These are phyloP conservation scores for Acrobasis consociella DNA, from an alignment of 2,888 invertebrate species.

Conservation along the genomic window DNA sequence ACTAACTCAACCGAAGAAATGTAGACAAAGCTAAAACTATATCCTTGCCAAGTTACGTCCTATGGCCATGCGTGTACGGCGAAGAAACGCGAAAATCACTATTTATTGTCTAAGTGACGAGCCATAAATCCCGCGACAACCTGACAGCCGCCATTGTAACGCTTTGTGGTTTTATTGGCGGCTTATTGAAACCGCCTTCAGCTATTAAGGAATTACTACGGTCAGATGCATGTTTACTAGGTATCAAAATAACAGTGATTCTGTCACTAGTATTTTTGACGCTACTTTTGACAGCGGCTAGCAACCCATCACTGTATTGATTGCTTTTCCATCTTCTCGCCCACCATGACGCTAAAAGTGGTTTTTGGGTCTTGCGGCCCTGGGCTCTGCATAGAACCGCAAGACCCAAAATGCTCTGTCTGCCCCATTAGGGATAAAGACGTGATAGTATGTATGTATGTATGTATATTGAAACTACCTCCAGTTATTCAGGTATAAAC, in stretches of 20 bases:
- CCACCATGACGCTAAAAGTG: no score
- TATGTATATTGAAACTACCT: no score
- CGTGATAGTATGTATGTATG: no score
- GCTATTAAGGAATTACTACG: conserved; percentile 27
- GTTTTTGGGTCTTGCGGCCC: no score
- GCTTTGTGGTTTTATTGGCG: conserved; percentile 50
- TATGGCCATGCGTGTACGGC: conserved; percentile 51
- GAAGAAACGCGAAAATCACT: conserved; percentile 76
- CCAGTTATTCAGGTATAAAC: no score
- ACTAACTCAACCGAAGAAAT: no score
- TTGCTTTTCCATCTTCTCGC: no score
- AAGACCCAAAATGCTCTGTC: no score
- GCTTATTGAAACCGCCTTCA: conserved; percentile 44
- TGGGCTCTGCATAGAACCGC: no score
- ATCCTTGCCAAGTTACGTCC: conserved; percentile 43
- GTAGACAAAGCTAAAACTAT: not conserved
- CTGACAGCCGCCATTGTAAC: conserved; percentile 61
- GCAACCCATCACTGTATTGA: no score
- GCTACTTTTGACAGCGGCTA: no score
- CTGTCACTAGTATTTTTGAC: not conserved
- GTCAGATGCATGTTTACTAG: not conserved
- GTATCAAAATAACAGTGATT: not conserved
- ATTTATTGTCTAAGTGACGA: conserved; percentile 80
- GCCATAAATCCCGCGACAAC: conserved; percentile 70
- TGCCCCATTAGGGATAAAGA: no score